phyloP scores from a whole-genome alignment of 2,797 vertebrate genomes.

The Erethizon dorsatum region DNA sequence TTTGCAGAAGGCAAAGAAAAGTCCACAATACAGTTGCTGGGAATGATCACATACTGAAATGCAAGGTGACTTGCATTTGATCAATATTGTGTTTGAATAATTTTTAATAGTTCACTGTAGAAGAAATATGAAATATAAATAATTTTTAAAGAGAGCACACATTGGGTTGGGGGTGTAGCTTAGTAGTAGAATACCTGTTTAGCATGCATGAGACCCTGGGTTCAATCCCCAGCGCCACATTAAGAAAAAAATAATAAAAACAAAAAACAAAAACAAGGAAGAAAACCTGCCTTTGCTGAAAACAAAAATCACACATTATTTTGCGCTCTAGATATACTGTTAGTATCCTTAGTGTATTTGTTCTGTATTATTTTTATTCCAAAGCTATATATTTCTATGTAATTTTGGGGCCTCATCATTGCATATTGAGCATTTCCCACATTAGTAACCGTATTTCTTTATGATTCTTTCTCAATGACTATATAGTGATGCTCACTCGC shows the following conservation, averaged over 20 bases:
- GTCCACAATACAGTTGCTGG: neutral
- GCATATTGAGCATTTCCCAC: neutral
- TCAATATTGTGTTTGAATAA: neutral
- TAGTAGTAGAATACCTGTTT: too few relatives aligned
- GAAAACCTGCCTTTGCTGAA: neutral
- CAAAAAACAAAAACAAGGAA: too few relatives aligned
- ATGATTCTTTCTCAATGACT: neutral
- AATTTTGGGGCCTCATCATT: neutral
- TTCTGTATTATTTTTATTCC: neutral
- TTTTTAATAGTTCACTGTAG: neutral
- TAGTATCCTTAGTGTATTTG: neutral
- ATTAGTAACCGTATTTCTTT: neutral
- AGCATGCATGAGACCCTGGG: neutral
- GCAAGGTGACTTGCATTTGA: neutral
- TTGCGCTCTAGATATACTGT: neutral
- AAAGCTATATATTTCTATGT: neutral
- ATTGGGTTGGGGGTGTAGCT: neutral
- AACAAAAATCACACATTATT: neutral
- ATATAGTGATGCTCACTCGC: neutral
- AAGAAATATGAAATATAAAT: neutral
- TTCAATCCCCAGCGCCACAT: neutral
- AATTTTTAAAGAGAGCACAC: neutral
- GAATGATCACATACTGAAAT: constrained; percentile 47
- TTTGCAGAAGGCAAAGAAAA: constrained; percentile 64
- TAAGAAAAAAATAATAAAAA: neutral